Conservation (phyloP, 2,113 vertebrate species). For the Picathartes gymnocephalus region DNA sequence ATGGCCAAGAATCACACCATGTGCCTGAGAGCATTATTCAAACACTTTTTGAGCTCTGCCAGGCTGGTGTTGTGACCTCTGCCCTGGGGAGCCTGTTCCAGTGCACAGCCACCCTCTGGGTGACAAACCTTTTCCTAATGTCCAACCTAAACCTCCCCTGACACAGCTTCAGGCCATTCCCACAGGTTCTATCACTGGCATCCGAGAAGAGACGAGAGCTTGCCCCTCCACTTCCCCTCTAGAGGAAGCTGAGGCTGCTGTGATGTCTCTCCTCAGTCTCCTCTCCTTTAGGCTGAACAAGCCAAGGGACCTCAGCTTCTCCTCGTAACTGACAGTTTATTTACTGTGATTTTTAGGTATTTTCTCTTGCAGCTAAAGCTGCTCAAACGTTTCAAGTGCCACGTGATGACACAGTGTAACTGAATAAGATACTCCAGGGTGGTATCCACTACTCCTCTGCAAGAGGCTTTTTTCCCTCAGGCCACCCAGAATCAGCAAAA, state of each 20-base stretch:
- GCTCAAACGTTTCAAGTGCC: not conserved
- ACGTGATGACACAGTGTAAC: not conserved
- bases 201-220: not conserved
- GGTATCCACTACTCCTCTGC: not conserved
- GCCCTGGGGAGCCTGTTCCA: not conserved
- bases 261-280: not conserved
- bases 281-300: not conserved
- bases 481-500: not conserved
- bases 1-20: not conserved
- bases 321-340: not conserved
- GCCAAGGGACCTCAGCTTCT: not conserved
- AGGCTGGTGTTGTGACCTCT: not conserved
- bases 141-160: not conserved
- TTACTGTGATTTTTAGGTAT: not conserved
- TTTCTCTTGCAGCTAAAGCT: not conserved
- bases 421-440: not conserved
- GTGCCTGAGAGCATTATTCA: not conserved
- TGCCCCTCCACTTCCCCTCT: not conserved
- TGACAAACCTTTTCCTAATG: not conserved
- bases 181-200: not conserved
- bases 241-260: not conserved
- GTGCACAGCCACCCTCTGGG: accelerated
- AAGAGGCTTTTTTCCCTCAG: not conserved
- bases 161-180: not conserved
- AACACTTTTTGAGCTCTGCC: not conserved